Percentiles rank a stretch among this genome's conserved stretches.
phyloP scores from a whole-genome alignment of 2,888 invertebrate genomes.

The Volucella bombylans region DNA sequence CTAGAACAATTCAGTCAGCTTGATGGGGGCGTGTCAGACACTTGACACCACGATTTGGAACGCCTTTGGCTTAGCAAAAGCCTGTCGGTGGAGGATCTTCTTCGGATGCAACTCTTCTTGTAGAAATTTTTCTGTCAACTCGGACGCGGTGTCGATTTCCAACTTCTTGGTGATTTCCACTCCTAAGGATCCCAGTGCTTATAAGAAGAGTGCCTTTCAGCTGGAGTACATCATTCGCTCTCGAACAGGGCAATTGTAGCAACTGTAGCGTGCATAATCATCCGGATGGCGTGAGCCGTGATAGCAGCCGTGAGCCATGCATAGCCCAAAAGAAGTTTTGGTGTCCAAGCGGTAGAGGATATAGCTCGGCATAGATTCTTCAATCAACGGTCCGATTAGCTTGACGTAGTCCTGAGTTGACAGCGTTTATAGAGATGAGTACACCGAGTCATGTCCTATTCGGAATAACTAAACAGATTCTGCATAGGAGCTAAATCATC shows the following conservation, averaged over 20 bases:
- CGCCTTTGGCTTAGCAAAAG: constrained; percentile 98
- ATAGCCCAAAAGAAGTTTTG: constrained; percentile 90
- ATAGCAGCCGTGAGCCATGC: constrained; percentile 97
- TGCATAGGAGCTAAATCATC: too few relatives aligned
- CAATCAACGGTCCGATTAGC: constrained; percentile 87
- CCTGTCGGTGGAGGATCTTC: constrained; percentile 92
- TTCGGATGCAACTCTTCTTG: constrained; percentile 97
- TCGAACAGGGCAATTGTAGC: constrained; percentile 96
- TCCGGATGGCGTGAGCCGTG: constrained; percentile 92
- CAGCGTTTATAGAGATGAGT: too few relatives aligned
- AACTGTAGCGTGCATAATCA: constrained; percentile 91
- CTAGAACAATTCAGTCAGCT: constrained; percentile 78
- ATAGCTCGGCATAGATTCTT: constrained; percentile 94
- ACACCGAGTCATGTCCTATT: too few relatives aligned
- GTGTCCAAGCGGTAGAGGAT: constrained; percentile 92
- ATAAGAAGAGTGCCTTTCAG: constrained; percentile 95
- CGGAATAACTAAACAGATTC: too few relatives aligned
- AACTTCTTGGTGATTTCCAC: constrained; percentile 94
- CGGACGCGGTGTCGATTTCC: constrained; percentile 94
- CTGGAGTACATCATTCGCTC: constrained; percentile 99
- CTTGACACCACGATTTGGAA: constrained; percentile 95
- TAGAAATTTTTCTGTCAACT: constrained; percentile 95
- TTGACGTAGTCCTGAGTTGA: constrained; percentile 89
- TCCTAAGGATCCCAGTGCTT: constrained; percentile 90
- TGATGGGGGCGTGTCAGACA: constrained; percentile 89